Evolutionary conservation across 2,113 vertebrate species (phyloP), one percentile per base, ranked within the genome.

Genomic region (Bubalus kerabau): DNA sequence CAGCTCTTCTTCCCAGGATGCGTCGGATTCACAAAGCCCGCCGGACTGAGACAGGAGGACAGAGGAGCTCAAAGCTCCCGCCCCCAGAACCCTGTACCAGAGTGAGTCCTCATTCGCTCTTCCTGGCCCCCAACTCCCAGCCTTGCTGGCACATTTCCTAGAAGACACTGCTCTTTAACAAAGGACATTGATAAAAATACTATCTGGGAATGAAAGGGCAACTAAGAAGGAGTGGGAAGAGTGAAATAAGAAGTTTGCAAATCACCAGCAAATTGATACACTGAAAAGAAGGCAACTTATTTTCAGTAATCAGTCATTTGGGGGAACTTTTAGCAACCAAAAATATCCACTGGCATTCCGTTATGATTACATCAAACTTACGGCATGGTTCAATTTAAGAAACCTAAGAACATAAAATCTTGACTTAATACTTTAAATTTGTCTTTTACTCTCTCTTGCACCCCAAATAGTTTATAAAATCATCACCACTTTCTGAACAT

Each of bases 1-100:
- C 36, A 7, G 10, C 54, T 52, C 95, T 88, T 91, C 95, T 90
- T 93, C 86, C 60, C 59, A 71, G 43, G 40, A 36, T 3, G 57
- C 46, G 16, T 36, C 0, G 1, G 15, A 9, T 15, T 28, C 11
- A 43, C 40, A 4, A 67, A 0, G 23, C 52, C 46, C 4, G 16
- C 36, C 6, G 23, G 48, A 54, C 4, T 1, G 36, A 50, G 32
- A 23, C 21, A 0, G 28, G 30, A 40, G 36, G 46, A 57, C 21
- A 15, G 5, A 78, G 26, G 32, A 17, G 80, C 32, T 24, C 26
- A 32, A 0, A 11, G 40, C 19, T 23, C 23, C 13, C 5, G 32
- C 50, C 30, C 15, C 56, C 15, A 2, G 43, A 16, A 16, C 6
- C 82, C 87, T 23, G 13, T n/a, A n/a, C 26, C 52, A 86, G 19